Conservation (phyloP, 1,140 invertebrate genomes). For the Littorina saxatilis region DNA sequence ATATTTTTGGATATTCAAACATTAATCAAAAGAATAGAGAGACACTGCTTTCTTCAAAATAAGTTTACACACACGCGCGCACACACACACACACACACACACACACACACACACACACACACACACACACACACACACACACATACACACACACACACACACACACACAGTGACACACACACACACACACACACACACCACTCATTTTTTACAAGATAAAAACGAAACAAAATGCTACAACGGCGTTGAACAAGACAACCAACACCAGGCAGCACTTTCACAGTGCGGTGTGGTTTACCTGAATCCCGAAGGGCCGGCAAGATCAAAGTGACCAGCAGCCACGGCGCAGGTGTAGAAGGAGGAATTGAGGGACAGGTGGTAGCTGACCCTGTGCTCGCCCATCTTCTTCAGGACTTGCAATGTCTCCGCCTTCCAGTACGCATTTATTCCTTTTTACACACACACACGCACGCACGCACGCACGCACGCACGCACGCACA, state of each 20-base stretch:
- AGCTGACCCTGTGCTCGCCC: neutral
- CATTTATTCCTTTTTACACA: neutral
- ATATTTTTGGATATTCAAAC: neutral
- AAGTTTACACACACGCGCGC: neutral
- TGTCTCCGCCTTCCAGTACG: neutral
- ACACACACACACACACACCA: neutral
- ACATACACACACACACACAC: slow-evolving; percentile 1
- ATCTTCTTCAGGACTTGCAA: neutral
- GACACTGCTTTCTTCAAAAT: neutral
- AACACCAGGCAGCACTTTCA: neutral
- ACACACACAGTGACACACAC: slow-evolving; percentile 7
- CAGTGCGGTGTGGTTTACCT: no score
- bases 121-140: neutral
- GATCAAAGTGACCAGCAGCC: neutral
- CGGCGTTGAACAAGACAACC: no score
- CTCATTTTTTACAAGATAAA: neutral
- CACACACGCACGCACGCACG: neutral
- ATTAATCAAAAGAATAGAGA: neutral
- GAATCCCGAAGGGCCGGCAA: no score
- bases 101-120: slow-evolving; percentile 3
- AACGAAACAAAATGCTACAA: no score
- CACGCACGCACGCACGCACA: neutral
- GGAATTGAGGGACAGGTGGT: neutral
- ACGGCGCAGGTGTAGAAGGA: neutral
- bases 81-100: slow-evolving; percentile 5